phyloP scores from a whole-genome alignment of 2,113 vertebrate genomes.

The Egretta garzetta region DNA sequence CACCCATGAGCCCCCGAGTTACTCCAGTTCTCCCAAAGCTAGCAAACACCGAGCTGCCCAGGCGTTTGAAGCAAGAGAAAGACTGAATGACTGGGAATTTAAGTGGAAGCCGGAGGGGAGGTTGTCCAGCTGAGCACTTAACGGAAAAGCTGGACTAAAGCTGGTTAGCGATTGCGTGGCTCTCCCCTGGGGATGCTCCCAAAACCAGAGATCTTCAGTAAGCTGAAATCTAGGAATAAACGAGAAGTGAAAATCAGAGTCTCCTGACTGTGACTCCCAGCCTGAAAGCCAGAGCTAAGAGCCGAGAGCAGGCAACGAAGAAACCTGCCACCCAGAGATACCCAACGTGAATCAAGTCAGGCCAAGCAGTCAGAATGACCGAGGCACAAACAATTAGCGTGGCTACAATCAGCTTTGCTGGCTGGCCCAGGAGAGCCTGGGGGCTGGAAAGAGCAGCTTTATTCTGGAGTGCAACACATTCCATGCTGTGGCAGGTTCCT shows the following conservation, averaged over 20 bases:
- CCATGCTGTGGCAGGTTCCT: fast-evolving
- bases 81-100: not conserved
- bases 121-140: not conserved
- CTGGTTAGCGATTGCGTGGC: not conserved
- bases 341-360: not conserved
- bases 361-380: not conserved
- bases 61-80: no score
- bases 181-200: not conserved
- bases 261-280: not conserved
- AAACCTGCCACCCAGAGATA: not conserved
- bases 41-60: not conserved
- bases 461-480: fast-evolving
- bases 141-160: not conserved
- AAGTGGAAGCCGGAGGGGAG: not conserved
- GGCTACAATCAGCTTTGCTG: not conserved
- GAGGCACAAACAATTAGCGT: not conserved
- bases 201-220: not conserved
- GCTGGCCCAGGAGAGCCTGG: not conserved
- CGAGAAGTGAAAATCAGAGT: not conserved
- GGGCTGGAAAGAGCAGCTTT: not conserved
- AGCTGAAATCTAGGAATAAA: not conserved
- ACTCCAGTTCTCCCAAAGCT: not conserved
- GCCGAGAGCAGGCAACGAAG: not conserved
- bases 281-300: not conserved
- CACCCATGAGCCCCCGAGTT: not conserved